Percentiles rank a stretch among this genome's conserved stretches.
phyloP scores from a whole-genome alignment of 30 jellyfish, hydroid and myxozoan genomes.

The Pelagia noctiluca region DNA sequence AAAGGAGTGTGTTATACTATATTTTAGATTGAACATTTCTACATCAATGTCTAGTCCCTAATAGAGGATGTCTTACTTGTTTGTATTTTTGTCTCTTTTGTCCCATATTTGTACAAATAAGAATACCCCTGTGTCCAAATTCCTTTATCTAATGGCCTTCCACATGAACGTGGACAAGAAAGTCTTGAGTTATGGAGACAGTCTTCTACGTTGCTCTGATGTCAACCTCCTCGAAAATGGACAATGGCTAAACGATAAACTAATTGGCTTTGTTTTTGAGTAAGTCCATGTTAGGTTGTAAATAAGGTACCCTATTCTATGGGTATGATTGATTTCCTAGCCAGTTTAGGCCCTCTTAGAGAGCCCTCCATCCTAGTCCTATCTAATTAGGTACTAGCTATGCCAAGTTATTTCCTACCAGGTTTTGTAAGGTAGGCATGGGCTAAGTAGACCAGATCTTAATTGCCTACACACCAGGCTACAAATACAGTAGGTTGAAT shows the following conservation, averaged over 20 bases:
- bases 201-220: slow-evolving; percentile 51
- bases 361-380: not conserved
- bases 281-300: slow-evolving; percentile 10
- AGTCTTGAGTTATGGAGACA: slow-evolving; percentile 76
- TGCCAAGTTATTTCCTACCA: too few relatives aligned
- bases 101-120: not conserved
- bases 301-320: not conserved
- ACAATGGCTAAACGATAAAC: slow-evolving; percentile 80
- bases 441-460: too few relatives aligned
- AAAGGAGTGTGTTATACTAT: not conserved
- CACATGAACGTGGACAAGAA: not conserved
- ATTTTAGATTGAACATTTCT: not conserved
- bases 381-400: too few relatives aligned
- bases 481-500: too few relatives aligned
- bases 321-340: not conserved
- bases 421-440: too few relatives aligned
- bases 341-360: not conserved
- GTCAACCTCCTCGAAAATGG: slow-evolving; percentile 40
- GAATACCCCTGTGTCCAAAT: not conserved
- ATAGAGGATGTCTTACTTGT: too few relatives aligned
- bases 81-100: not conserved
- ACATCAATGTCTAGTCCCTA: not conserved
- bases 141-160: too few relatives aligned
- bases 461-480: too few relatives aligned
- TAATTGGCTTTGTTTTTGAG: slow-evolving; percentile 83